Evolutionary conservation across 2,113 vertebrate species (phyloP).

Genomic region (Misgurnus anguillicaudatus): DNA sequence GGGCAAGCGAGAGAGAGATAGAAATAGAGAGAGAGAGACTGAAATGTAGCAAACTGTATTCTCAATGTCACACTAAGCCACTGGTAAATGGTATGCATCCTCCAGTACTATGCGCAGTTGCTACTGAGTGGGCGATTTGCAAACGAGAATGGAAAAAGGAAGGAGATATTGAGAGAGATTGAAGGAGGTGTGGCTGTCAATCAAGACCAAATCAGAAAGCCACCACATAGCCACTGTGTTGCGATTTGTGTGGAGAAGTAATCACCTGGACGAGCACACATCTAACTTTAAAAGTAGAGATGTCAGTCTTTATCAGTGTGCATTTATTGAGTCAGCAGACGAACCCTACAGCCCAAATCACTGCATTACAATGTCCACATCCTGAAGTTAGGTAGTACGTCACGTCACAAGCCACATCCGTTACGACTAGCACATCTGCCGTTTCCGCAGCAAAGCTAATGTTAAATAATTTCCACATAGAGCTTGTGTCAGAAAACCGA

Average conservation of each 20-base stretch:
- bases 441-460: neutral
- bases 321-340: neutral
- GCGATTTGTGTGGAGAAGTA: neutral
- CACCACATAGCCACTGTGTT: neutral
- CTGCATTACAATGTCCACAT: neutral
- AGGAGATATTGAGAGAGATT: neutral
- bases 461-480: neutral
- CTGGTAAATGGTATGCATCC: neutral
- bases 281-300: neutral
- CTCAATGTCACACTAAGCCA: constrained; percentile 19
- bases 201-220: constrained; percentile 9
- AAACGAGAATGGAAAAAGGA: neutral
- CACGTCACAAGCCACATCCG: neutral
- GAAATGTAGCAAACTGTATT: neutral
- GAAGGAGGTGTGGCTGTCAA: neutral
- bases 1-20: neutral
- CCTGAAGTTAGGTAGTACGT: neutral
- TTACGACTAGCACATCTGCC: neutral
- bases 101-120: neutral
- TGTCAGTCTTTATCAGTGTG: neutral
- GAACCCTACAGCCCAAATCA: neutral
- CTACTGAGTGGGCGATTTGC: neutral
- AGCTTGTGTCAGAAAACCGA: neutral
- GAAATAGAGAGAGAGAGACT: neutral
- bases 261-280: neutral